Base-by-base conservation (phyloP, 2,888 invertebrate species). In the Agrypnus murinus region DNA sequence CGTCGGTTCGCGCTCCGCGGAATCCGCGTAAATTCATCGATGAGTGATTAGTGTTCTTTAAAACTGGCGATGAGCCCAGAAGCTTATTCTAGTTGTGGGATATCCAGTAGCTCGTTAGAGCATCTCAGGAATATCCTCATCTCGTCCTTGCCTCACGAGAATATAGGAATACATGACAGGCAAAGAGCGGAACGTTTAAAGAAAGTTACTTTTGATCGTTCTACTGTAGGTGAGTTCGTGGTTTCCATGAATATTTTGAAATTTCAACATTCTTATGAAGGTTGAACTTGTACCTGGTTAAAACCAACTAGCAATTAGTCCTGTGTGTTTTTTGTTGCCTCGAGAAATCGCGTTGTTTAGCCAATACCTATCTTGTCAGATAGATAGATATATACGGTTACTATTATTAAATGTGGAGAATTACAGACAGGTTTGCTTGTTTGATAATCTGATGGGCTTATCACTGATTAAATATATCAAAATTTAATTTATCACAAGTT, bases 71-170 rank as follows among this genome's bases (percentile, higher is more conserved):
- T 65, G 79, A 77, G 78, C 59, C 75, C 75, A 17, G 76, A 78
- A 72, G 74, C 71, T 58, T 71, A 75, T 43, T 66, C 53, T 3
- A 84, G 86, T 77, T 81, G 86, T 66, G 85, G 85, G 65, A 86
- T 87, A 79, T 84, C 86, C 60, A 86, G 86, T 80, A 86, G 86
- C 79, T 87, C 88, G 69, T 84, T 89, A 69, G 87, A 87, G 75
- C 86, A 87, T 75, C 85, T 89, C 68, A 82, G 89, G 70, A 88
- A 88, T 64, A 88, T 89, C 77, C 85, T 89, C 65, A 87, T 89
- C 76, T 86, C 86, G 71, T 88, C 89, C 43, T 79, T 89, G 77
- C 88, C 89, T 34, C 84, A 87, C 72, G 89, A 89, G 83, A 89
- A 89, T 81, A 85, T 89, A 66, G 87, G 87, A 7, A 84, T 86